A percentile compares a stretch with the other conserved stretches of the same genome.
Conservation (phyloP, 2,888 invertebrate genomes). For the Phengaris alcon region DNA sequence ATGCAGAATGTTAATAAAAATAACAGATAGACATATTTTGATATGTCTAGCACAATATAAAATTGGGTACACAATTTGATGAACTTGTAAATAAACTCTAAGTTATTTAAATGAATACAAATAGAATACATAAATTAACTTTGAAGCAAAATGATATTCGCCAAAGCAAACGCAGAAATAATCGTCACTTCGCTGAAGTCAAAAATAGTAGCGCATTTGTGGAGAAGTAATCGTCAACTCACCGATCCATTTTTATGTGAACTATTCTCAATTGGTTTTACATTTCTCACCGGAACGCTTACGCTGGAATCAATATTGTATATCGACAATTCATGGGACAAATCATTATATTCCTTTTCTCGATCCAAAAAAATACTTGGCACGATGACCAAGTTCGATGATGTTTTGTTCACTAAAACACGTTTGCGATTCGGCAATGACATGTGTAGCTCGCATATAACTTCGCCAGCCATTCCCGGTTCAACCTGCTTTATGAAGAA, state of each 20-base stretch:
- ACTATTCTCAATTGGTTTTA: constrained; percentile 3
- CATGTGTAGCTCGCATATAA: constrained; percentile 44
- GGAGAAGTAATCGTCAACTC: background rate
- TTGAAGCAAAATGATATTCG: background rate
- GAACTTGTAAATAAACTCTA: too few species aligned
- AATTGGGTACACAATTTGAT: background rate
- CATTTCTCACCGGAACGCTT: constrained; percentile 28
- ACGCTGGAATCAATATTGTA: constrained; percentile 32
- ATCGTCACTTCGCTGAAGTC: background rate
- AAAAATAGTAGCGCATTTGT: background rate
- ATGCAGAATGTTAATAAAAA: background rate
- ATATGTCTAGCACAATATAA: background rate
- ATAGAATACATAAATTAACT: background rate
- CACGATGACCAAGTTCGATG: constrained; percentile 37
- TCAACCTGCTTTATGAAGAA: constrained; percentile 45
- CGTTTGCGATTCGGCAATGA: constrained; percentile 38
- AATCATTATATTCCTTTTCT: constrained; percentile 29
- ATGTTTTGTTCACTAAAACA: constrained; percentile 36
- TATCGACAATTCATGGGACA: constrained; percentile 28
- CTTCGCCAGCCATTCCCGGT: constrained; percentile 44
- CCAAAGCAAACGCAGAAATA: background rate
- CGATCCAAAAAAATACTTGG: constrained; percentile 34
- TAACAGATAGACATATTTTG: background rate
- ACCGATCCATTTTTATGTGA: background rate
- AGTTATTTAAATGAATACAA: background rate